Conservation (phyloP, 2,113 vertebrate species). For the Microtus ochrogaster region DNA sequence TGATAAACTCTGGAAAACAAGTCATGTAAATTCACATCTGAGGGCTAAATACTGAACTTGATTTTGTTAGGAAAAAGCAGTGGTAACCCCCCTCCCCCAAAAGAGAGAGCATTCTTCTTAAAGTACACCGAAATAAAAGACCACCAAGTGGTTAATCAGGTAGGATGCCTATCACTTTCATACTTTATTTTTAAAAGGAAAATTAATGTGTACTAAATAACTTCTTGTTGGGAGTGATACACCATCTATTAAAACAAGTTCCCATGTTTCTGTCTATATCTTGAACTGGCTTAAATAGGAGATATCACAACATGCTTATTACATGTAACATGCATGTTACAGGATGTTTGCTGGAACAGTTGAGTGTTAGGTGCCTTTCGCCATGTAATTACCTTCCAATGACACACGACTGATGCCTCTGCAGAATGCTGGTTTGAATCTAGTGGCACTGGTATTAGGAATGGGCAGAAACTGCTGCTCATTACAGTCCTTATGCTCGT, state of each 20-base stretch:
- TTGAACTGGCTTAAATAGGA: background rate
- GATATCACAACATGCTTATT: background rate
- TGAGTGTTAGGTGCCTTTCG: background rate
- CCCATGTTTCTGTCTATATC: background rate
- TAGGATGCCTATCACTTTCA: background rate
- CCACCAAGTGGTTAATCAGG: background rate
- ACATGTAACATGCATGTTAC: too few relatives aligned
- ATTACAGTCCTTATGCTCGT: background rate
- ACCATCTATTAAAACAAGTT: background rate
- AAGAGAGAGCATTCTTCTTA: background rate
- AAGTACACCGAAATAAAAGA: background rate
- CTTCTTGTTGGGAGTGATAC: background rate
- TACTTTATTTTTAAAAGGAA: background rate
- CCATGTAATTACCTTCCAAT: background rate
- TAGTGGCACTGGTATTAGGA: background rate
- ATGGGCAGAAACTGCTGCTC: background rate
- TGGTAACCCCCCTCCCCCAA: too few relatives aligned
- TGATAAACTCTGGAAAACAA: background rate
- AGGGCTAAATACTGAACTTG: background rate
- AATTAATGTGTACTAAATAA: background rate
- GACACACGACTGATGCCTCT: background rate
- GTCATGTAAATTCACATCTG: background rate
- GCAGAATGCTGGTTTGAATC: background rate
- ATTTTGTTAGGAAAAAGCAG: background rate
- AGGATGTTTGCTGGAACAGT: background rate